Evolutionary conservation across 2,888 invertebrate genomes (phyloP).

Genomic region (Drosophila austrosaltans): DNA sequence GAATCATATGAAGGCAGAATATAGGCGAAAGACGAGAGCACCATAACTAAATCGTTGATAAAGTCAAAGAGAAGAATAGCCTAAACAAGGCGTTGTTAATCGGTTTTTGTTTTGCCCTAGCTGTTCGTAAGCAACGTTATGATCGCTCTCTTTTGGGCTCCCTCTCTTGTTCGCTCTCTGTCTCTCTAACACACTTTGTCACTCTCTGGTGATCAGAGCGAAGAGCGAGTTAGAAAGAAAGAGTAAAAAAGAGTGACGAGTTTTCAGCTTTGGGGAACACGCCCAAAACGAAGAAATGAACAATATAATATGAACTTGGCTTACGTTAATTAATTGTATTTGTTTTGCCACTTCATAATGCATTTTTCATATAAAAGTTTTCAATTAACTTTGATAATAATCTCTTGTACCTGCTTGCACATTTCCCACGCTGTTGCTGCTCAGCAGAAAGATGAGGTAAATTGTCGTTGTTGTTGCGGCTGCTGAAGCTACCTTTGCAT

Average conservation of each 20-base stretch:
- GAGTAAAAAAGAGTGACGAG: constrained; percentile 64
- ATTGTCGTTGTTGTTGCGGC: constrained; percentile 11
- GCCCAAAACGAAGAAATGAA: constrained; percentile 53
- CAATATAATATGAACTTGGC: constrained; percentile 49
- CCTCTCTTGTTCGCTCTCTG: not conserved
- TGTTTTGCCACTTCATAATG: not conserved
- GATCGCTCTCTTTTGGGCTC: constrained; percentile 32
- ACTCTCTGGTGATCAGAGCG: constrained; percentile 33
- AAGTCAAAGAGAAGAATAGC: constrained; percentile 20
- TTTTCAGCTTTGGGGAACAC: constrained; percentile 70
- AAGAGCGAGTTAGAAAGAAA: constrained; percentile 62
- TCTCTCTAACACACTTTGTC: constrained; percentile 3
- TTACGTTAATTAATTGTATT: constrained; percentile 39
- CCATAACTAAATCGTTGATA: not conserved
- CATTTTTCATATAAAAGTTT: not conserved
- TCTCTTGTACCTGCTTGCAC: constrained; percentile 1
- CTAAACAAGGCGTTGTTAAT: constrained; percentile 61
- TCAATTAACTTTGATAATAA: not conserved
- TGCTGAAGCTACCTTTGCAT: constrained; percentile 5
- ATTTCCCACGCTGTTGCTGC: constrained; percentile 7
- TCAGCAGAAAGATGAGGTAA: constrained; percentile 5
- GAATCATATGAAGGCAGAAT: constrained; percentile 4
- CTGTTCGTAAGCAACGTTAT: constrained; percentile 71
- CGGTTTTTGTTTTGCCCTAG: constrained; percentile 74
- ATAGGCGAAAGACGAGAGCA: constrained; percentile 11